Conservation (phyloP, 2,888 invertebrate species). For the Calliopum simillimum region DNA sequence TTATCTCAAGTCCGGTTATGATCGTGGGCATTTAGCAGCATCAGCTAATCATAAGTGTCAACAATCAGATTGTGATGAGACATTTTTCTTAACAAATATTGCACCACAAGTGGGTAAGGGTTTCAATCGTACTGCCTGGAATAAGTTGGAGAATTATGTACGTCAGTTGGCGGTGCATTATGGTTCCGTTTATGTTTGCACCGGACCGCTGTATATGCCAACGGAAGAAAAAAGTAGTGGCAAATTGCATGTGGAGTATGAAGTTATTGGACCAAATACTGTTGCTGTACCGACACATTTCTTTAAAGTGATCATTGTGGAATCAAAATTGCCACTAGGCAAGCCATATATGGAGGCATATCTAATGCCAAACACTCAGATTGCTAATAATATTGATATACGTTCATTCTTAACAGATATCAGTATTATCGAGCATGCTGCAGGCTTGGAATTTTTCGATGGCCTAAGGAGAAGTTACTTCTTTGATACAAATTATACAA, state of each 20-base stretch:
- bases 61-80: constrained; percentile 87
- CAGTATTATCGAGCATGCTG: constrained; percentile 88
- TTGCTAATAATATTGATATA: constrained; percentile 79
- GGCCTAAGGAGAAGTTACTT: constrained; percentile 79
- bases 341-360: constrained; percentile 89
- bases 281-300: constrained; percentile 99
- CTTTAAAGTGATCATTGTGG: constrained; percentile 91
- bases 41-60: constrained; percentile 89
- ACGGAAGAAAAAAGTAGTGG: constrained; percentile 72
- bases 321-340: constrained; percentile 72
- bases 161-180: constrained; percentile 78
- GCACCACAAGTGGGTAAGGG: constrained; percentile 94
- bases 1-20: constrained; percentile 90
- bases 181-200: constrained; percentile 87
- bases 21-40: constrained; percentile 95
- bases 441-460: constrained; percentile 92
- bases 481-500: constrained; percentile 56
- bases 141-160: constrained; percentile 84
- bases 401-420: constrained; percentile 84
- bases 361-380: constrained; percentile 89
- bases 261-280: constrained; percentile 90
- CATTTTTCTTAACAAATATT: constrained; percentile 93
- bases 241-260: constrained; percentile 88
- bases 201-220: constrained; percentile 89
- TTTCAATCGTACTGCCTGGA: constrained; percentile 92